Conservation (phyloP, 2,888 invertebrate species). For the Podotricha telesiphe region DNA sequence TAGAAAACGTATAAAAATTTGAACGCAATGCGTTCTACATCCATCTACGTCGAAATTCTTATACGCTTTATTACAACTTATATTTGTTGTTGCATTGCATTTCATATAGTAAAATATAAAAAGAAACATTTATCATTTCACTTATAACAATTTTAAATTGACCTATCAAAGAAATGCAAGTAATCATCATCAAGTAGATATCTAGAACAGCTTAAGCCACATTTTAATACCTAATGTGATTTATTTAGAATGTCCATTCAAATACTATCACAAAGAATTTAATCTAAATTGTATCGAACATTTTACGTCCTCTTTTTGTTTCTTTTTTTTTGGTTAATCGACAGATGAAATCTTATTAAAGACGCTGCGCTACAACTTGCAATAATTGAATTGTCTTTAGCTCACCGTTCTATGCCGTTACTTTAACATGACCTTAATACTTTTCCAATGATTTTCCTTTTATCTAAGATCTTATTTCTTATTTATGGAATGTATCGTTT, state of each 20-base stretch:
- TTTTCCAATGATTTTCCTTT: conserved; percentile 11
- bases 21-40: too few species aligned
- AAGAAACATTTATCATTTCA: too few species aligned
- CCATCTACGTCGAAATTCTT: too few species aligned
- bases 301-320: conserved; percentile 13
- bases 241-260: conserved; percentile 3
- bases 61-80: too few species aligned
- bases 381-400: conserved; percentile 43
- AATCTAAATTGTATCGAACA: conserved; percentile 19
- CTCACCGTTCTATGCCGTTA: conserved; percentile 28
- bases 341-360: conserved; percentile 34
- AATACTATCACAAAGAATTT: conserved; percentile 19
- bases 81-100: too few species aligned
- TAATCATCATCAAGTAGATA: neutral
- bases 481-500: neutral
- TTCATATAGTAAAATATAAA: too few species aligned
- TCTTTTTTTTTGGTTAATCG: conserved; percentile 32
- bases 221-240: neutral
- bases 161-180: neutral
- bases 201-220: neutral
- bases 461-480: conserved; percentile 7
- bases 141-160: too few species aligned
- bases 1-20: too few species aligned
- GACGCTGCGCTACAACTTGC: conserved; percentile 31
- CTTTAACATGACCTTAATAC: conserved; percentile 32